Base-by-base conservation (phyloP, 2,888 invertebrate species). In the Lordiphosa andalusiaca region DNA sequence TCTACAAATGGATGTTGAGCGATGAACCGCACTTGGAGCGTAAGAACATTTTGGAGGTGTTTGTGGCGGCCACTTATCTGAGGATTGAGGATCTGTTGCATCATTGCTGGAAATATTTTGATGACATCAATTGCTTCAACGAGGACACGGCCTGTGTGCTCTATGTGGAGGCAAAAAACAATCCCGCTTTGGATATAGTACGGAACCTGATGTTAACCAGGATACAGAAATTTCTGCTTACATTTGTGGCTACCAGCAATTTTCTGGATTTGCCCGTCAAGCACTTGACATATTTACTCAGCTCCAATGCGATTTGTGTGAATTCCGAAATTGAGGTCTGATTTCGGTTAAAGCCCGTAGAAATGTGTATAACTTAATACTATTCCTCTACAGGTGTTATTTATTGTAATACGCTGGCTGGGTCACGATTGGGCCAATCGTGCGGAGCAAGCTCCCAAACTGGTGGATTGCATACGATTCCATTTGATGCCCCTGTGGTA, bases 1-100 rank as follows among this genome's bases (percentile, higher is more conserved):
- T 94, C 57, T 95, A 95, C 88, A 93, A 94, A 74, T 95, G 95
- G 95, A 95, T 95, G 95, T 92, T 94, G 68, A 93, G 93, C 10
- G 92, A 93, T 70, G 92, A 92, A 63, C 93, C 92, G 56, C 89
- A 92, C 4, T 86, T 95, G 94, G 67, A 69, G 6, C 68, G 69
- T 4, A 46, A 42, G 4, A 36, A 61, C n/a, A 61, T 80, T 41
- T 5, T 70, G 1, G 50, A 54, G 1, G 40, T 80, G 0, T 82
- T 68, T 49, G 73, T 85, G 12, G 86, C 78, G 0, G 82, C 82
- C 0, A 52, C 67, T 0, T 85, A 88, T 50, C 77, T 89, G 60
- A 73, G 70, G 16, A 53, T 76, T 10, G 76, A 85, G 7, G 71
- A 78, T 0, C 33, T 88, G n/a, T 42, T 86, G 16, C 63, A 66